These are phyloP conservation scores for Pavo muticus DNA, from an alignment of 2,113 vertebrate genomes.

Conservation along the genomic window DNA sequence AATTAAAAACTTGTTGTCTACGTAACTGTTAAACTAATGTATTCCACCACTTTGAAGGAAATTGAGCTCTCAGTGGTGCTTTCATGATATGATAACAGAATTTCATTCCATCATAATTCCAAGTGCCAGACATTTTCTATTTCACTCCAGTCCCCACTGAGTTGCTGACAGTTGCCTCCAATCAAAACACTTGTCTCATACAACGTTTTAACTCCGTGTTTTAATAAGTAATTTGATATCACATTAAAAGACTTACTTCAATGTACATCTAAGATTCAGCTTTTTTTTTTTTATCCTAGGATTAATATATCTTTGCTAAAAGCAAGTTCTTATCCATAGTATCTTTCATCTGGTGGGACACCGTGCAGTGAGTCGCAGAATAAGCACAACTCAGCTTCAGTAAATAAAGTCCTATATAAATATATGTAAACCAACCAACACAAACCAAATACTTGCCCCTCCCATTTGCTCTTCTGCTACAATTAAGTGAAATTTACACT, in stretches of 20 bases:
- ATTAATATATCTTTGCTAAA: neutral
- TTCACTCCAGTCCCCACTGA: neutral
- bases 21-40: neutral
- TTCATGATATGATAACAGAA: constrained; percentile 30
- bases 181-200: constrained; percentile 20
- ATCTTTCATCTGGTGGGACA: neutral
- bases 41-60: constrained; percentile 5
- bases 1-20: neutral
- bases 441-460: neutral
- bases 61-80: neutral
- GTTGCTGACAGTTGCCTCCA: constrained; percentile 21
- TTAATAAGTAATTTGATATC: constrained; percentile 47
- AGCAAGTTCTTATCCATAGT: neutral
- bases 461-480: neutral
- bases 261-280: neutral
- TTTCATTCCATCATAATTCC: neutral
- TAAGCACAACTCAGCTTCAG: neutral
- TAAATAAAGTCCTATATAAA: neutral
- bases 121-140: neutral
- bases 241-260: neutral
- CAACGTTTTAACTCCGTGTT: constrained; percentile 6
- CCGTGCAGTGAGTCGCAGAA: neutral
- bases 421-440: neutral
- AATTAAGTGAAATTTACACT: neutral
- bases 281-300: neutral